Conservation (phyloP, 2,113 vertebrate genomes). For the Eretmochelys imbricata region DNA sequence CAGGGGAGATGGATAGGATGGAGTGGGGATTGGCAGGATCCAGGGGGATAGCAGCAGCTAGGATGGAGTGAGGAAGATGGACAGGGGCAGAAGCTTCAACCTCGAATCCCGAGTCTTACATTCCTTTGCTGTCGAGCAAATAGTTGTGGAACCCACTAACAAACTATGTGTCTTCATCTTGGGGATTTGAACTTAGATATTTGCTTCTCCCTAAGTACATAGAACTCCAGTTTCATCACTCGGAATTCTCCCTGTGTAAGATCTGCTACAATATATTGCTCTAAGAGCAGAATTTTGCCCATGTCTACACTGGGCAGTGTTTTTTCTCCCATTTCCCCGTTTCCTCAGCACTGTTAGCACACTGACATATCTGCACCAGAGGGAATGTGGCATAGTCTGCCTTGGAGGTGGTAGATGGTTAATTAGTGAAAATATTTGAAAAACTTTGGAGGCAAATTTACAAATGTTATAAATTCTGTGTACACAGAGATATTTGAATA, state of each 20-base stretch:
- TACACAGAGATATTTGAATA: conserved; percentile 20
- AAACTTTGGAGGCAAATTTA: conserved; percentile 22
- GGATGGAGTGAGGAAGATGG: neutral
- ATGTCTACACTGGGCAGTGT: neutral
- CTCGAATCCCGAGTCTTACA: neutral
- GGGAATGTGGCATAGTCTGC: neutral
- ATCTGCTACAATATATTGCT: neutral
- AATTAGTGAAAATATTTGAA: conserved; percentile 9
- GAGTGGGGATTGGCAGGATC: neutral
- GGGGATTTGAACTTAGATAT: neutral
- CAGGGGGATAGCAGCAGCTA: neutral
- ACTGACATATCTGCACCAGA: neutral
- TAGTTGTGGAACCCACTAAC: neutral
- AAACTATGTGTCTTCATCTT: fast-evolving
- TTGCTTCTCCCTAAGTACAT: neutral
- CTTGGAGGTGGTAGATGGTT: neutral
- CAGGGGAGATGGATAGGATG: neutral
- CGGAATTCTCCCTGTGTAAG: neutral
- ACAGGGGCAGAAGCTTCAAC: neutral
- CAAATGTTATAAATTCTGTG: neutral
- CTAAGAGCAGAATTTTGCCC: neutral
- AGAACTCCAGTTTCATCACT: neutral
- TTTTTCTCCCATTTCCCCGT: neutral
- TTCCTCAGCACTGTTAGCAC: neutral
- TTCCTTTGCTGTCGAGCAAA: neutral